Percentiles rank a stretch among this genome's conserved stretches.
These are phyloP conservation scores for Drosophila dives DNA, from an alignment of 2,888 invertebrate species.

Conservation along the genomic window DNA sequence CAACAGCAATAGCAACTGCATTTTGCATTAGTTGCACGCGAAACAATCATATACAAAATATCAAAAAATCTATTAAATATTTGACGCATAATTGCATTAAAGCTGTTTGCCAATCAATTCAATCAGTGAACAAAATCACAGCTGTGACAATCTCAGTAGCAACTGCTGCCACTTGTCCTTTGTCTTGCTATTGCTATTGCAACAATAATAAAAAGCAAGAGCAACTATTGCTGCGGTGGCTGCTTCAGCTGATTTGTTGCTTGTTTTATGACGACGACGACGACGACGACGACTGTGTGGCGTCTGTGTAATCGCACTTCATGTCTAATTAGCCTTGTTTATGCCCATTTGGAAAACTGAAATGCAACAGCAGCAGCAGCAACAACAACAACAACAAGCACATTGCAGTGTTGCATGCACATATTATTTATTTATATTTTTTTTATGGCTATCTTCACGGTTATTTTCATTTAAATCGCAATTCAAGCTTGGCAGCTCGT, in stretches of 20 bases:
- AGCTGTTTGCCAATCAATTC: constrained; percentile 70
- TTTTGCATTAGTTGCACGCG: constrained; percentile 53
- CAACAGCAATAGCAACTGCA: constrained; percentile 8
- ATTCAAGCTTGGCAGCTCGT: constrained; percentile 61
- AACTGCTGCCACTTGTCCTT: constrained; percentile 22
- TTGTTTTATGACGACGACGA: constrained; percentile 50
- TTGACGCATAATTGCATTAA: constrained; percentile 78
- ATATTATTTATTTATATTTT: constrained; percentile 40
- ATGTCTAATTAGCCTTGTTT: constrained; percentile 82
- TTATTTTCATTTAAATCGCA: constrained; percentile 78
- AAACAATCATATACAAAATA: constrained; percentile 57
- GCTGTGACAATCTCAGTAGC: constrained; percentile 21
- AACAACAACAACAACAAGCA: constrained; percentile 21
- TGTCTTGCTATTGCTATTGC: constrained; percentile 22
- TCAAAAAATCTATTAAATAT: constrained; percentile 56
- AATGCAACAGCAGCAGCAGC: constrained; percentile 46
- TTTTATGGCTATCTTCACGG: constrained; percentile 80
- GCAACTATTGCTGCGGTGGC: constrained; percentile 32
- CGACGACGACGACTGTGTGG: constrained; percentile 58
- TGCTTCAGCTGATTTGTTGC: constrained; percentile 55
- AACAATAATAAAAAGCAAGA: constrained; percentile 13
- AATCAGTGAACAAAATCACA: constrained; percentile 70
- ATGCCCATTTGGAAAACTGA: constrained; percentile 76
- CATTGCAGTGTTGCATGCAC: constrained; percentile 48
- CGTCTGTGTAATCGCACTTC: constrained; percentile 80